Base-by-base conservation (phyloP, 2,113 vertebrate genomes). In the Calidris pugnax region DNA sequence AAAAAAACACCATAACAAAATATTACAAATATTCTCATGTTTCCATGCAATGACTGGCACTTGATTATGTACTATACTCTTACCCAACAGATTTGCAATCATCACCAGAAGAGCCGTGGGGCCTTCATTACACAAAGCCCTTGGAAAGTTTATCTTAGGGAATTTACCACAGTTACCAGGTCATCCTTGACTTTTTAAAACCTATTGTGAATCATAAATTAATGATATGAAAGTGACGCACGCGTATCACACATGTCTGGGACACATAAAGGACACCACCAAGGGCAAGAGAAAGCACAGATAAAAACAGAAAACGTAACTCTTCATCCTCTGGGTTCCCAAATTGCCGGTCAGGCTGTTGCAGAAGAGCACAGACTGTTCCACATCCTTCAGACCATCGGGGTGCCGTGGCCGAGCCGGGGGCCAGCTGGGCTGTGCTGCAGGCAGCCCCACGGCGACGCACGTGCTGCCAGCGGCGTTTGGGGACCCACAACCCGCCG, bases 361-460 rank as follows among this genome's bases (percentile, higher is more conserved):
- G 41, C 59, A 57, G 1, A 3, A 76, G 37, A 68, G 75, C 72
- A 90, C 68, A 35, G 11, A 35, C 15, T 3, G 12, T 2, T 92
- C 33, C 12, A 14, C 19, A 51, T 14, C 2, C 0, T 16, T 17
- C 55, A 62, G 50, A 9, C 9, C 24, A 3, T 1, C 0, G 0
- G 18, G 7, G 33, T 27, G 22, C 17, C 33, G 77, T 32, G 35
- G 41, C 30, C 7, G 69, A 68, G 35, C 1, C 27, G 35, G 12
- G 56, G 50, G 5, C 2, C 35, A 35, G 62, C 62, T 64, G 62
- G 18, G 39, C 28, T 17, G 14, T 8, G 64, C 47, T 60, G 53
- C 5, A 0, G 37, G 3, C 73, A 74, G 74, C 78, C 82, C 86
- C 82, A 32, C 0, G 1, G 74, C 0, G 0, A 72, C 3, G 3